Evolutionary conservation across 2,888 invertebrate genomes (phyloP).

Genomic region (Tetramorium bicarinatum): DNA sequence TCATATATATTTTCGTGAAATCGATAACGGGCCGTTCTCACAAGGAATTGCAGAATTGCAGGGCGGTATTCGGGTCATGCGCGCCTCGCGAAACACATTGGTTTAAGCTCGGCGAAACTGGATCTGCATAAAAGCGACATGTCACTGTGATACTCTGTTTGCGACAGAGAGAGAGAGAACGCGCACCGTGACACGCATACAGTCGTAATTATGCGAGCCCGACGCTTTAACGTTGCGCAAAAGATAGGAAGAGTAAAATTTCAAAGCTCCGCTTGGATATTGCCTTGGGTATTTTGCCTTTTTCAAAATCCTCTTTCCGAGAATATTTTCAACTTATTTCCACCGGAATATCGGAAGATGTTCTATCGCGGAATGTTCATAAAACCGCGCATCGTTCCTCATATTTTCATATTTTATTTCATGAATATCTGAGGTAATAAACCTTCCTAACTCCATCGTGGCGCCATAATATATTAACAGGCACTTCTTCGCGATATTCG

Average conservation of each 20-base stretch:
- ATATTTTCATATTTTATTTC: conserved; percentile 31
- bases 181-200: conserved; percentile 9
- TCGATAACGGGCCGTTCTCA: conserved; percentile 32
- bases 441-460: neutral
- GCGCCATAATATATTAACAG: neutral
- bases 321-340: neutral
- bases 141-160: conserved; percentile 37
- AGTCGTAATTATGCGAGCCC: conserved; percentile 46
- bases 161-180: conserved; percentile 8
- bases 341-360: neutral
- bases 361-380: neutral
- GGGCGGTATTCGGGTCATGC: conserved; percentile 28
- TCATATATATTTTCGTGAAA: conserved; percentile 32
- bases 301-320: conserved; percentile 28
- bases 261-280: neutral
- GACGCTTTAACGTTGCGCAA: conserved; percentile 10
- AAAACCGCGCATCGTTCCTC: neutral
- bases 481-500: neutral
- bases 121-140: conserved; percentile 61
- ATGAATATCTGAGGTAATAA: neutral
- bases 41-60: conserved; percentile 14
- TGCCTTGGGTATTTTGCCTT: neutral
- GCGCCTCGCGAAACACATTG: conserved; percentile 30
- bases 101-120: conserved; percentile 36
- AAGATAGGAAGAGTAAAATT: neutral